Percentiles rank a stretch among this genome's conserved stretches.
Conservation (phyloP, 1,140 invertebrate species). For the Drosophila biarmipes region DNA sequence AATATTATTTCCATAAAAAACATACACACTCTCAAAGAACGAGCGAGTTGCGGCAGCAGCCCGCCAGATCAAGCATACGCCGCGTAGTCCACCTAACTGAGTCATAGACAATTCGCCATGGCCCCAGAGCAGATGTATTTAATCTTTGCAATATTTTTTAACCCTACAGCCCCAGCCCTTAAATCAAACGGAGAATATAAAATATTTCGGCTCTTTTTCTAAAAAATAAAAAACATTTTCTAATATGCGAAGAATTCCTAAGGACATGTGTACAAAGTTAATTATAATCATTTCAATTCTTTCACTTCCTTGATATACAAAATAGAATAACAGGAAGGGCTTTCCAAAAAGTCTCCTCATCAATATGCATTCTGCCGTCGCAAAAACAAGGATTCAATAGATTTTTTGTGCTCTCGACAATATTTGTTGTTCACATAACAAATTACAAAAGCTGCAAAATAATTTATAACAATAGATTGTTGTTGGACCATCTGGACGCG, state of each 20-base stretch:
- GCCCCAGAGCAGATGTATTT: constrained; percentile 38
- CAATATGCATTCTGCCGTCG: background rate
- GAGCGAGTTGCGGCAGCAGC: constrained; percentile 17
- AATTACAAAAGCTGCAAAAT: constrained; percentile 68
- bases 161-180: background rate
- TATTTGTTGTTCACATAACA: constrained; percentile 61
- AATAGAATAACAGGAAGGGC: background rate
- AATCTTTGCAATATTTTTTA: constrained; percentile 28
- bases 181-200: too few relatives aligned
- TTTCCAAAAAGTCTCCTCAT: background rate
- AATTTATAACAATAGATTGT: constrained; percentile 67
- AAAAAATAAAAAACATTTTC: too few relatives aligned
- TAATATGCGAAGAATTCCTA: too few relatives aligned
- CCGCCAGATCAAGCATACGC: constrained; percentile 59
- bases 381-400: constrained; percentile 1
- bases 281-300: too few relatives aligned
- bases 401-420: constrained; percentile 24
- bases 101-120: constrained; percentile 41
- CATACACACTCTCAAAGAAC: constrained; percentile 14
- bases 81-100: constrained; percentile 47
- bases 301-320: too few relatives aligned
- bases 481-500: constrained; percentile 57
- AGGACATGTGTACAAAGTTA: too few relatives aligned
- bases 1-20: constrained; percentile 84
- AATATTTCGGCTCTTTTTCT: too few relatives aligned